Evolutionary conservation across 1,140 invertebrate species (phyloP).

Genomic region (Camponotus vicinus): DNA sequence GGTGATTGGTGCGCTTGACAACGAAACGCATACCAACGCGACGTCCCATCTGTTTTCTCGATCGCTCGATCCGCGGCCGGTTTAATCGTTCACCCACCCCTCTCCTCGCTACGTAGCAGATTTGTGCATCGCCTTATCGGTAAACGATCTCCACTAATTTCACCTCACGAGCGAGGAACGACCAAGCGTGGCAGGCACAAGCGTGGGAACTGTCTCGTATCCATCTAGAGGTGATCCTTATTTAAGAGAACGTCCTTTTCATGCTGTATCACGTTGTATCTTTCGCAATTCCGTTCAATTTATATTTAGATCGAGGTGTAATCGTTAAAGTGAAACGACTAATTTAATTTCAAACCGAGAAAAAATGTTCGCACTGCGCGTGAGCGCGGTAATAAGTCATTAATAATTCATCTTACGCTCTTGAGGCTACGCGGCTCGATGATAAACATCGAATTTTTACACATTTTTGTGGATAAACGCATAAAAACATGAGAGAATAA

Average conservation of each 20-base stretch:
- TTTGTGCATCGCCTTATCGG: constrained; percentile 44
- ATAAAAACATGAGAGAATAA: not conserved
- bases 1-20: constrained; percentile 62
- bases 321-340: constrained; percentile 20
- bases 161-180: constrained; percentile 11
- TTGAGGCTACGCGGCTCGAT: not conserved
- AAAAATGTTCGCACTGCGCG: constrained; percentile 10
- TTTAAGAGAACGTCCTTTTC: not conserved
- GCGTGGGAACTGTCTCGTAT: constrained; percentile 33
- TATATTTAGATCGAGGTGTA: constrained; percentile 49
- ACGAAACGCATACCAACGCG: constrained; percentile 35
- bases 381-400: constrained; percentile 25
- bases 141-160: constrained; percentile 61
- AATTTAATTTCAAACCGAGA: constrained; percentile 40
- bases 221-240: constrained; percentile 48
- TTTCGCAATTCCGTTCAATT: constrained; percentile 32
- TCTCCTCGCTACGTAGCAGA: not conserved
- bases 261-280: not conserved
- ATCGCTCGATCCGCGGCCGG: constrained; percentile 46
- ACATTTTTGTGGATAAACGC: constrained; percentile 28
- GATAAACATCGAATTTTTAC: constrained; percentile 36
- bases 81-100: constrained; percentile 38
- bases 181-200: not conserved
- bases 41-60: constrained; percentile 49
- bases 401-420: constrained; percentile 48